Conservation (phyloP, 2,888 invertebrate genomes). For the Pammene fasciana region DNA sequence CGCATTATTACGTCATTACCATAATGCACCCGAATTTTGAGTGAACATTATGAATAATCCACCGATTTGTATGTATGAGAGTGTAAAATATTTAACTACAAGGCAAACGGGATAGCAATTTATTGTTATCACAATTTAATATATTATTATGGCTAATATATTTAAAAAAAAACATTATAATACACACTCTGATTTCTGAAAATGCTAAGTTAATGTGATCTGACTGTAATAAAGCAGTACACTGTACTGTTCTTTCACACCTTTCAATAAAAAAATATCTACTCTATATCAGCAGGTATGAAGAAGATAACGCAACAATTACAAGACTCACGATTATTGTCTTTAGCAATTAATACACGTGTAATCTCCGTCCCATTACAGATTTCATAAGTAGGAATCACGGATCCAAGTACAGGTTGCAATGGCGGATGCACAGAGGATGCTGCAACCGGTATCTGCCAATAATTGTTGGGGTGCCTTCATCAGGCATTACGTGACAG, state of each 20-base stretch:
- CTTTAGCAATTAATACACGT: conserved; percentile 4
- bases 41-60: conserved; percentile 62
- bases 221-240: not conserved
- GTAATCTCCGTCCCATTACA: conserved; percentile 30
- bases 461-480: conserved; percentile 73
- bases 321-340: not conserved
- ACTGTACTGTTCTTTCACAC: too few relatives aligned
- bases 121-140: conserved; percentile 21
- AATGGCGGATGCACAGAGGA: conserved; percentile 20
- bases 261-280: too few relatives aligned
- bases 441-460: conserved; percentile 45
- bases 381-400: conserved; percentile 38
- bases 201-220: too few relatives aligned
- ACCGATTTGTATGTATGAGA: conserved; percentile 53
- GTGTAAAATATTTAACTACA: conserved; percentile 39
- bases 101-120: conserved; percentile 30
- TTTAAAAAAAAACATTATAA: not conserved
- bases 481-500: conserved; percentile 53
- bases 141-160: not conserved
- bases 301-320: not conserved
- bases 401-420: conserved; percentile 26
- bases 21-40: conserved; percentile 71
- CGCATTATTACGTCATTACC: conserved; percentile 76
- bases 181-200: too few relatives aligned
- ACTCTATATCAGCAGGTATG: not conserved